Evolutionary conservation across 1,140 invertebrate genomes (phyloP).

Genomic region (Coenobita brevimanus): DNA sequence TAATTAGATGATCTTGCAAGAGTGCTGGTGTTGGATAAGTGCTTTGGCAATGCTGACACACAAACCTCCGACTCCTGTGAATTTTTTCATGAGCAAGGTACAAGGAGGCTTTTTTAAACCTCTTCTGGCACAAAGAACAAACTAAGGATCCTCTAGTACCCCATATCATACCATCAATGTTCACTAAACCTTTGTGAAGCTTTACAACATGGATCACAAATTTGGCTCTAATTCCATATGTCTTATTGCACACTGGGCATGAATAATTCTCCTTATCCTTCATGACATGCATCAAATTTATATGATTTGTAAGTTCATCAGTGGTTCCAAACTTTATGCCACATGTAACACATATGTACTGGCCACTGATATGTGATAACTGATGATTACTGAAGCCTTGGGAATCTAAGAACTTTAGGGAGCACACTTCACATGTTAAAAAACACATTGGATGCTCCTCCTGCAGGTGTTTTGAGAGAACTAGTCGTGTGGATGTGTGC

Average conservation of each 20-base stretch:
- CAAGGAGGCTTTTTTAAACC: conserved; percentile 50
- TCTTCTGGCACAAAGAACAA: conserved; percentile 40
- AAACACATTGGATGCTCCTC: conserved; percentile 36
- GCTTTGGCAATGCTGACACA: conserved; percentile 40
- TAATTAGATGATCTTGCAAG: conserved; percentile 42
- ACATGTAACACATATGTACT: conserved; percentile 24
- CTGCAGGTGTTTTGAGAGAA: conserved; percentile 41
- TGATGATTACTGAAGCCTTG: conserved; percentile 27
- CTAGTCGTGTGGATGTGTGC: conserved; percentile 16
- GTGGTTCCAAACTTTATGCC: conserved; percentile 41
- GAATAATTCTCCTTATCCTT: conserved; percentile 7
- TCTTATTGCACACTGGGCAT: conserved; percentile 45
- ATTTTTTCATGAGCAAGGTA: conserved; percentile 55
- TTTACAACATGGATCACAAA: conserved; percentile 47
- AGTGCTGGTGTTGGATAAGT: conserved; percentile 25
- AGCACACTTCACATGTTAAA: conserved; percentile 37
- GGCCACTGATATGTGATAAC: conserved; percentile 27
- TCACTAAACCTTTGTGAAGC: conserved; percentile 43
- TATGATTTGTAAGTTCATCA: conserved; percentile 56
- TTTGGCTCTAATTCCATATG: conserved; percentile 18
- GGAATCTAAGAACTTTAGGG: conserved; percentile 35
- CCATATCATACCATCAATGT: conserved; percentile 48
- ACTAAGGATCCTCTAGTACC: conserved; percentile 31
- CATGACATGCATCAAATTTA: background rate
- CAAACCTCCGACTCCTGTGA: conserved; percentile 25